phyloP scores from a whole-genome alignment of 2,113 vertebrate species.

The Camelus dromedarius region DNA sequence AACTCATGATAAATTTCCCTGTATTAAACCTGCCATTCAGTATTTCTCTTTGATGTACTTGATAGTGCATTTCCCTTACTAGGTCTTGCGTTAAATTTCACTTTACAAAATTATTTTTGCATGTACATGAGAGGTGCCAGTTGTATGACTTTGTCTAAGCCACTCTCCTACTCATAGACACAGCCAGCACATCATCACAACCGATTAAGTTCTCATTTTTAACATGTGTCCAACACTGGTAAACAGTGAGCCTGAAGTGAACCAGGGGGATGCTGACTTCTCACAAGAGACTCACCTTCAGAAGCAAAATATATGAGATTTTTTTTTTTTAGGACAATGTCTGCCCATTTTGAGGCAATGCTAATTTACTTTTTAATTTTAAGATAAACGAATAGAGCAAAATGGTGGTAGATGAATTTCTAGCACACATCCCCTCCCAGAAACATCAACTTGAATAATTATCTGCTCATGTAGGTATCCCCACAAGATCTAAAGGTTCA shows the following conservation, averaged over 20 bases:
- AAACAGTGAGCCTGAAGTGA: slow-evolving; percentile 11
- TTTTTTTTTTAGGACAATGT: neutral
- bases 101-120: slow-evolving; percentile 26
- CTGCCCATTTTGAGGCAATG: neutral
- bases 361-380: slow-evolving; percentile 5
- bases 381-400: neutral
- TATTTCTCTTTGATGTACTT: neutral
- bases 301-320: slow-evolving; percentile 36
- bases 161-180: neutral
- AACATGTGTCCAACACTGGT: slow-evolving; percentile 39
- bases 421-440: neutral
- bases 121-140: neutral
- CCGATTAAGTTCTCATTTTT: slow-evolving; percentile 58
- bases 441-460: neutral
- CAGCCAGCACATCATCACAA: slow-evolving; percentile 54
- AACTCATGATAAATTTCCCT: neutral
- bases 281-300: slow-evolving; percentile 14
- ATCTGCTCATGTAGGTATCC: neutral
- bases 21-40: neutral
- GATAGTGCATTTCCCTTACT: neutral
- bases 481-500: neutral
- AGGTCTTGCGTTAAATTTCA: neutral
- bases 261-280: slow-evolving; percentile 1
- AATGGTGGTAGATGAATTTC: neutral
- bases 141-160: neutral